These are phyloP conservation scores for Gymnosoma rotundatum DNA, from an alignment of 2,888 invertebrate species.

Conservation along the genomic window DNA sequence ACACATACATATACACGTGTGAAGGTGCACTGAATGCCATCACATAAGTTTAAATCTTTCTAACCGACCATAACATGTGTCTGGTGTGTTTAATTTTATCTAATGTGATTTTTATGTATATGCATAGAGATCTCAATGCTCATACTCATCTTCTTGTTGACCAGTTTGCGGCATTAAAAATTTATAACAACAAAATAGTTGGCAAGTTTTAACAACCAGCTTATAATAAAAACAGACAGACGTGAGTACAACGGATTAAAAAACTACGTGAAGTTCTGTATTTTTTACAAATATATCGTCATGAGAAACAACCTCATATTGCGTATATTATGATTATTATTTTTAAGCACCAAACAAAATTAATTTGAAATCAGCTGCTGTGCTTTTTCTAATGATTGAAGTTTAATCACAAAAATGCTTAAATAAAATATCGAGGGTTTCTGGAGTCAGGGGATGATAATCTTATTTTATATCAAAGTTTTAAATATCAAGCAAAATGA, in stretches of 20 bases:
- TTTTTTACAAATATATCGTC: not conserved
- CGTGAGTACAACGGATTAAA: conserved; percentile 59
- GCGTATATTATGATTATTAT: not conserved
- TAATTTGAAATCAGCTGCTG: too few relatives aligned
- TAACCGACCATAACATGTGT: not conserved
- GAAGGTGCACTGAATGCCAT: not conserved
- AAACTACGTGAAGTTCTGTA: conserved; percentile 57
- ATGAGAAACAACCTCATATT: not conserved
- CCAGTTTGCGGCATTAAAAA: conserved; percentile 16
- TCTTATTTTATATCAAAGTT: too few relatives aligned
- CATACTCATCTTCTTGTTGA: conserved; percentile 34
- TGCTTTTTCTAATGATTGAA: not conserved
- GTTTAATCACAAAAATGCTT: not conserved
- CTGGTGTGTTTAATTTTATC: conserved; percentile 1
- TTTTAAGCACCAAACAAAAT: too few relatives aligned
- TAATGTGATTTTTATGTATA: conserved; percentile 21
- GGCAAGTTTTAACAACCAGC: conserved; percentile 57
- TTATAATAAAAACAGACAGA: conserved; percentile 41
- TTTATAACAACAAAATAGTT: conserved; percentile 40
- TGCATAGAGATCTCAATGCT: conserved; percentile 34
- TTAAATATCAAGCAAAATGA: too few relatives aligned
- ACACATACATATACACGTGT: not conserved
- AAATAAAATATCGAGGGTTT: not conserved
- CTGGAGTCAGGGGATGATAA: not conserved
- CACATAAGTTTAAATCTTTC: conserved; percentile 17